A percentile compares a stretch with the other conserved stretches of the same genome.
These are phyloP conservation scores for Hystrix cristata DNA, from an alignment of 2,113 vertebrate genomes.

Conservation along the genomic window DNA sequence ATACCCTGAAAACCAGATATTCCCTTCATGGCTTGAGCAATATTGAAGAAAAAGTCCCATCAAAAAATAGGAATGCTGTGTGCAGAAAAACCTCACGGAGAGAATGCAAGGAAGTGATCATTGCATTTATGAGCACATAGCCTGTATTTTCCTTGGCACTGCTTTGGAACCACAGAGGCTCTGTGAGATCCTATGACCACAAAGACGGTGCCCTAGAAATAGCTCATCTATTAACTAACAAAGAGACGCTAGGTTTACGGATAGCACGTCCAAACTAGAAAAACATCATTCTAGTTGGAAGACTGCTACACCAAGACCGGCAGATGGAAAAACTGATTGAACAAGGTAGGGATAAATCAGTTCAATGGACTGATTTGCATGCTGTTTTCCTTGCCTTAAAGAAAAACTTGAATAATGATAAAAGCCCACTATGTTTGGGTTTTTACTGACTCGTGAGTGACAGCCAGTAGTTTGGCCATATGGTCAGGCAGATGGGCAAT, in stretches of 20 bases:
- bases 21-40: neutral
- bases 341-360: neutral
- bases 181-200: neutral
- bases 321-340: neutral
- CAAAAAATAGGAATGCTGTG: neutral
- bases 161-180: neutral
- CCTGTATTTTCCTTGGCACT: neutral
- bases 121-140: neutral
- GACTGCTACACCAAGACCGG: neutral
- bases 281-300: neutral
- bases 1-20: constrained; percentile 41
- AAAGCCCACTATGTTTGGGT: neutral
- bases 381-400: neutral
- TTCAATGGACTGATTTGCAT: neutral
- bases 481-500: neutral
- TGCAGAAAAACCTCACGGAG: neutral
- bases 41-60: neutral
- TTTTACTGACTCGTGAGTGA: neutral
- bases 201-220: neutral
- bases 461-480: neutral
- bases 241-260: neutral
- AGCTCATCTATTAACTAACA: neutral
- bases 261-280: neutral
- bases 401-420: constrained; percentile 12
- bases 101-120: neutral